Base-by-base conservation (phyloP, 2,113 vertebrate genomes). In the Centropristis striata region DNA sequence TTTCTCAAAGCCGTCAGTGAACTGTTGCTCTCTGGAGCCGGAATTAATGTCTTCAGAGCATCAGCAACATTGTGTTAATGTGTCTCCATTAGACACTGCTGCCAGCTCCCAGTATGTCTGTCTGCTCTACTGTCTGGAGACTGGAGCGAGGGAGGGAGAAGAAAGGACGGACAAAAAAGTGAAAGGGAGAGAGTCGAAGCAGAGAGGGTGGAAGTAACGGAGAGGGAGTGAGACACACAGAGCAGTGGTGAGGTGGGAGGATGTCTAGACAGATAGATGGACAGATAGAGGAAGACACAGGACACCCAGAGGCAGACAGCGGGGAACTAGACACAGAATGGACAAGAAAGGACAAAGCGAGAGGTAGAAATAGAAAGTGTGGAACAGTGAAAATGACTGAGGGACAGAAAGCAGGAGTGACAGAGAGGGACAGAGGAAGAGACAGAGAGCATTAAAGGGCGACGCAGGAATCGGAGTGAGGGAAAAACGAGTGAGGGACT, bases 11-110 rank as follows among this genome's bases (percentile, higher is more conserved):
- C 57, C 53, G 72, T 72, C 63, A 71, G 61, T 81, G 63, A 85
- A 76, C 44, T 70, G 13, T 39, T 36, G 51, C 71, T 81, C 73
- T 76, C 71, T 70, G 64, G 47, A 75, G 71, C 42, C 58, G 72
- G 50, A 75, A 70, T 83, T 66, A 78, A 80, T 67, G 73, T 81
- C 61, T 79, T 72, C 51, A 50, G 65, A 85, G 70, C 67, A 59
- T 88, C 78, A 67, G 65, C 63, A 71, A 50, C 53, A 42, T 57
- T 27, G 55, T 39, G 58, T 81, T 88, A 82, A 83, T 88, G 73
- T 66, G 77, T 86, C 78, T 86, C 78, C 66, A 86, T 86, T 81
- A 76, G 83, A 85, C 49, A 28, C 53, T 15, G 23, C 81, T 84
- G 75, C 72, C 83, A 89, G 61, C 75, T 80, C 71, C 73, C 79